Conservation (phyloP, 2,113 vertebrate genomes). For the Cyanoderma ruficeps region DNA sequence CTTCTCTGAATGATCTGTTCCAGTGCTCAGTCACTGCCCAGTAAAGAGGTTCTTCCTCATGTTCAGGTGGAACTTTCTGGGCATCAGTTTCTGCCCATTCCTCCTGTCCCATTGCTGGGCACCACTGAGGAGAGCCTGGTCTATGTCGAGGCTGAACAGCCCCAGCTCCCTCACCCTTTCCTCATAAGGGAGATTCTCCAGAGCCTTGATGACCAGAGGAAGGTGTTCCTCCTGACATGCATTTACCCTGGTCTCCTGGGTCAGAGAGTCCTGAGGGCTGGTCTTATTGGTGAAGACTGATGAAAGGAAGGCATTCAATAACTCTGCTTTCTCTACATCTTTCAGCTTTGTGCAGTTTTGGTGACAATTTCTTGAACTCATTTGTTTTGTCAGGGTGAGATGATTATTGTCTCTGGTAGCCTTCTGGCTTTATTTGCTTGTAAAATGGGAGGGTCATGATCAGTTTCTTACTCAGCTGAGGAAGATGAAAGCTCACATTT, state of each 20-base stretch:
- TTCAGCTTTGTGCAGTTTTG: background rate
- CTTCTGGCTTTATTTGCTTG: constrained; percentile 5
- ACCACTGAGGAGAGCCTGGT: background rate
- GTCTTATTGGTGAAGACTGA: background rate
- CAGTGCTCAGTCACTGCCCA: background rate
- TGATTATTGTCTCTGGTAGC: background rate
- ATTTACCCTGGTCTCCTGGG: background rate
- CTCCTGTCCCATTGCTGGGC: background rate
- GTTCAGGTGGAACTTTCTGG: background rate
- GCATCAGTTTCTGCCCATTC: background rate
- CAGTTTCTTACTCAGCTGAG: background rate
- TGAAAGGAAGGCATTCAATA: background rate
- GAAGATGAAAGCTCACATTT: background rate
- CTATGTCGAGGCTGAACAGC: background rate
- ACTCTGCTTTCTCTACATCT: background rate
- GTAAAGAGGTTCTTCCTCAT: background rate
- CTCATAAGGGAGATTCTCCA: background rate
- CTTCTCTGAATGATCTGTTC: no score
- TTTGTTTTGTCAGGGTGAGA: background rate
- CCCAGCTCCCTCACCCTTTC: background rate
- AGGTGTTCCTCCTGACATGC: background rate
- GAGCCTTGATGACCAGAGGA: background rate
- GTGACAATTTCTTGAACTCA: background rate
- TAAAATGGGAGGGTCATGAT: background rate
- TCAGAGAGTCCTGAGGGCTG: background rate